Evolutionary conservation across 2,113 vertebrate species (phyloP).

Genomic region (human (Homo sapiens)): GRCh38 chr11:118872001-118872500

Average conservation of each 20-base stretch:
- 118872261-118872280: neutral
- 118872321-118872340: neutral
- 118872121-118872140: no score
- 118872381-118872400: neutral
- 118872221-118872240: neutral
- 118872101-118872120: no score
- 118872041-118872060: no score
- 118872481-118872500: slow-evolving; percentile 34
- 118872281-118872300: neutral
- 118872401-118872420: neutral
- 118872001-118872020: no score
- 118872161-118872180: no score
- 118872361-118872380: neutral
- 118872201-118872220: no score
- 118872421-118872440: slow-evolving; percentile 54
- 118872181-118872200: no score
- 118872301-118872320: neutral
- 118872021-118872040: no score
- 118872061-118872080: no score
- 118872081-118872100: no score
- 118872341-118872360: neutral
- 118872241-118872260: neutral
- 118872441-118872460: slow-evolving; percentile 66
- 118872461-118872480: slow-evolving; percentile 52
- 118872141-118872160: no score